A percentile compares a stretch with the other conserved stretches of the same genome.
These are phyloP conservation scores for Microctenopoma lineatum DNA, from an alignment of 2,797 vertebrate species.

Conservation along the genomic window DNA sequence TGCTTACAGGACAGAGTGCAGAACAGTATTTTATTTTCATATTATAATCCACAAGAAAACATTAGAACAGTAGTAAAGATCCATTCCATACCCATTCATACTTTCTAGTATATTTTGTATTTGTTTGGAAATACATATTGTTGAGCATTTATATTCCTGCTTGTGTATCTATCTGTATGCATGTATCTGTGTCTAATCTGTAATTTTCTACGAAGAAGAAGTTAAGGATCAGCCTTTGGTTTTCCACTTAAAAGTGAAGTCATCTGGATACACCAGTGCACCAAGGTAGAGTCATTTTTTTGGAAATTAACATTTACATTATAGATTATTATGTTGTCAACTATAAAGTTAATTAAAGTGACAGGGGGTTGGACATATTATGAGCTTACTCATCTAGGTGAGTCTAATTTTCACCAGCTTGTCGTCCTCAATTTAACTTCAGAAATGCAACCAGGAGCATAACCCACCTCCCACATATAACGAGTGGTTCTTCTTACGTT, in stretches of 20 bases:
- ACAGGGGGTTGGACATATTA: background rate
- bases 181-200: constrained; percentile 13
- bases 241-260: constrained; percentile 88
- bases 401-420: no score
- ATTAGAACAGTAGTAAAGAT: background rate
- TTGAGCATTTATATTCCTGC: background rate
- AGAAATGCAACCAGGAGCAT: no score
- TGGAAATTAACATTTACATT: background rate
- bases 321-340: constrained; percentile 1
- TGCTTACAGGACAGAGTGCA: constrained; percentile 32
- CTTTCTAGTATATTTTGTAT: background rate
- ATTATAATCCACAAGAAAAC: constrained; percentile 19
- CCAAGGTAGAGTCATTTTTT: constrained; percentile 81
- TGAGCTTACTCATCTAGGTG: no score
- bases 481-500: no score
- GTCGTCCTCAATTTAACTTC: no score
- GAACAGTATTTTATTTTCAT: constrained; percentile 24
- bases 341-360: background rate
- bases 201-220: constrained; percentile 56
- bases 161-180: background rate
- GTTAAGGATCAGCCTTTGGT: constrained; percentile 86
- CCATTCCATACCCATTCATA: background rate
- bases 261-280: constrained; percentile 87
- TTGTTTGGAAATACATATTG: background rate
- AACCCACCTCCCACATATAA: no score